phyloP scores from a whole-genome alignment of 2,888 invertebrate species.

The Melanostoma scalare region DNA sequence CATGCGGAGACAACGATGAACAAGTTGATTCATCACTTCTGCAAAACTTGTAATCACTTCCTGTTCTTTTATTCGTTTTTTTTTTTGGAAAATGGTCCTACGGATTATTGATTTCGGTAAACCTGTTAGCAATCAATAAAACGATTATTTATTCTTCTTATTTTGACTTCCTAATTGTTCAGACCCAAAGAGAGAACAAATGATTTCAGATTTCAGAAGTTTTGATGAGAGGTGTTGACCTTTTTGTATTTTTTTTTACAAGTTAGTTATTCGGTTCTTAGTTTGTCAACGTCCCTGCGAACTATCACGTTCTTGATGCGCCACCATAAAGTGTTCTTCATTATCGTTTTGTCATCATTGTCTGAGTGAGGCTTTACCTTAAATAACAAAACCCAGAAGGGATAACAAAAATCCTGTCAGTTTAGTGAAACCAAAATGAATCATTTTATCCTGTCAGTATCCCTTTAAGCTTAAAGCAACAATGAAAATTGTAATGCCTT shows the following conservation, averaged over 20 bases:
- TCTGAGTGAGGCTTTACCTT: too few relatives aligned
- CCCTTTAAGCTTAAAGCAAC: neutral
- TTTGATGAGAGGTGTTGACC: too few relatives aligned
- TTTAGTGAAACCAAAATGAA: conserved; percentile 54
- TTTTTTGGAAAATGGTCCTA: neutral
- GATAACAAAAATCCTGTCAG: conserved; percentile 55
- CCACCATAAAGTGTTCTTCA: too few relatives aligned
- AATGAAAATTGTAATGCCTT: too few relatives aligned
- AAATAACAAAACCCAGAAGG: conserved; percentile 1
- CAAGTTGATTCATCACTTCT: conserved; percentile 18
- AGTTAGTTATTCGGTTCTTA: too few relatives aligned
- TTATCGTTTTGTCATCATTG: too few relatives aligned
- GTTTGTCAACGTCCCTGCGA: too few relatives aligned
- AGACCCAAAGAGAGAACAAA: neutral
- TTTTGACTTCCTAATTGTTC: conserved; percentile 14
- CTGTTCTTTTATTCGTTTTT: neutral
- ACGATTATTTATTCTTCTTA: neutral
- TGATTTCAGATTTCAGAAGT: too few relatives aligned
- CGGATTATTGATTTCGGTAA: neutral
- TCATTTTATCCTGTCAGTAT: conserved; percentile 43
- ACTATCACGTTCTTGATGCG: too few relatives aligned
- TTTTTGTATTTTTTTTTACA: too few relatives aligned
- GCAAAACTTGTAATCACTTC: conserved; percentile 26
- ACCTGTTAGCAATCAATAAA: conserved; percentile 6
- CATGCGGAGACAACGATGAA: too few relatives aligned